phyloP scores from a whole-genome alignment of 2,797 vertebrate genomes.

The Intellagama lesueurii region DNA sequence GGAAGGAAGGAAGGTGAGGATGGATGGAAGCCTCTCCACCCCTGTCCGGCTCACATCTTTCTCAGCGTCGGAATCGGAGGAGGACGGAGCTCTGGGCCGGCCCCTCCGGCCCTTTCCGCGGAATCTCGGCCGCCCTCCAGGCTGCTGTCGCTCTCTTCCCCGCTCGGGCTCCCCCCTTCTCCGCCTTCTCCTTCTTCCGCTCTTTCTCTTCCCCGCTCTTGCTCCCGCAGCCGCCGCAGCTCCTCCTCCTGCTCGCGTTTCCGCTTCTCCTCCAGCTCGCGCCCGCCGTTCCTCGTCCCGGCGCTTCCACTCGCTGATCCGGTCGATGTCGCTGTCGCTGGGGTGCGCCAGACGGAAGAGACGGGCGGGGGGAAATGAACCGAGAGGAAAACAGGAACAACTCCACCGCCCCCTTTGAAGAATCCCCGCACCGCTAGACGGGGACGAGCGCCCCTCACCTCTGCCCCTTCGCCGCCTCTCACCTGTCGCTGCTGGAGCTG shows the following conservation, averaged over 20 bases:
- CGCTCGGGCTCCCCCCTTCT: conserved; percentile 87
- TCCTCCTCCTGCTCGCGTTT: conserved; percentile 95
- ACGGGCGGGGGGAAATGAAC: not conserved
- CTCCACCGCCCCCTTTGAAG: too few relatives aligned
- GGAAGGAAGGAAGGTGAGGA: too few relatives aligned
- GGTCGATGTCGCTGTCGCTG: conserved; percentile 91
- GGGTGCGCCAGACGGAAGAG: accelerated
- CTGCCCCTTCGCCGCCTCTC: conserved; percentile 38
- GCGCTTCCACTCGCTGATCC: conserved; percentile 96
- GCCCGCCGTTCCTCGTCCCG: conserved; percentile 88
- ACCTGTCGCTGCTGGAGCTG: conserved; percentile 93
- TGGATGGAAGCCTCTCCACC: not conserved
- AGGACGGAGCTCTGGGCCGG: conserved; percentile 85
- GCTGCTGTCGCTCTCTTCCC: conserved; percentile 90
- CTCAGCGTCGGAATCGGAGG: conserved; percentile 89
- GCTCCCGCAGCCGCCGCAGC: conserved; percentile 88
- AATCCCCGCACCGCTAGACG: too few relatives aligned
- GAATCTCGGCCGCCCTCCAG: conserved; percentile 82
- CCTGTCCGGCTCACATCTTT: conserved; percentile 65
- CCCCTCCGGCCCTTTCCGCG: conserved; percentile 89
- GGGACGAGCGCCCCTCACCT: too few relatives aligned
- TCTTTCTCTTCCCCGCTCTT: conserved; percentile 95
- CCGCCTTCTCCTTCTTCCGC: conserved; percentile 86
- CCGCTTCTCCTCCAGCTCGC: conserved; percentile 92
- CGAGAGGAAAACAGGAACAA: not conserved